Base-by-base conservation (phyloP, 1,140 invertebrate genomes). In the Orussus abietinus region DNA sequence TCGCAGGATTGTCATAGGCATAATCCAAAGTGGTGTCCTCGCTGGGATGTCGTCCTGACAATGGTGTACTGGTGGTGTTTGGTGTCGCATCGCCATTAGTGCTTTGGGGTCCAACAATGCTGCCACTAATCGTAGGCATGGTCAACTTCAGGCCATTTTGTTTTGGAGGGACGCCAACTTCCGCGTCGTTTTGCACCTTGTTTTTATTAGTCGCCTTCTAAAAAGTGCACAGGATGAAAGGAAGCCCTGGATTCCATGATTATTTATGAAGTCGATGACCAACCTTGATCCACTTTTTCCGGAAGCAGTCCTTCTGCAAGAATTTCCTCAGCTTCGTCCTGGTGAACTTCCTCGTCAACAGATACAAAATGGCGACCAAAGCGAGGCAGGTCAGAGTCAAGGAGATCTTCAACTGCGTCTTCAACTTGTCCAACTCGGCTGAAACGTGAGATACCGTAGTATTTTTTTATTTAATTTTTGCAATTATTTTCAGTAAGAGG, bases 1-100 rank as follows among this genome's bases (percentile, higher is more conserved):
- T 79, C 0, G 75, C 81, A 39, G 77, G 80, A 59, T 85, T 85
- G 48, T 84, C 82, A 50, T 85, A 85, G 2, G 81, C 81, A 38
- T 82, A 84, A 43, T 83, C 81, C 20, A 84, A 57, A 0, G 80
- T 80, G 0, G 77, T 78, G 47, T 85, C 82, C 57, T 85, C 82
- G 38, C 80, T 79, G 0, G 82, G 80, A 21, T 77, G 69, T 36
- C 77, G 62, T 14, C 74, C 71, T 10, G 76, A 79, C 0, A 79
- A 42, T 1, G 75, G 66, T 0, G 77, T 79, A 56, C 74, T 79
- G 1, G 76, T 74, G 0, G 77, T 80, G 25, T 76, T 76, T 3
- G 77, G 76, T 0, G 77, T 77, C 0, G 64, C 71, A 5, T 72
- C 70, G 0, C 66, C 74, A 32, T 67, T 69, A 14, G 69, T 57